Evolutionary conservation across 2,797 vertebrate genomes (phyloP), one percentile per base, ranked within the genome.

Genomic region (Bovichtus diacanthus): DNA sequence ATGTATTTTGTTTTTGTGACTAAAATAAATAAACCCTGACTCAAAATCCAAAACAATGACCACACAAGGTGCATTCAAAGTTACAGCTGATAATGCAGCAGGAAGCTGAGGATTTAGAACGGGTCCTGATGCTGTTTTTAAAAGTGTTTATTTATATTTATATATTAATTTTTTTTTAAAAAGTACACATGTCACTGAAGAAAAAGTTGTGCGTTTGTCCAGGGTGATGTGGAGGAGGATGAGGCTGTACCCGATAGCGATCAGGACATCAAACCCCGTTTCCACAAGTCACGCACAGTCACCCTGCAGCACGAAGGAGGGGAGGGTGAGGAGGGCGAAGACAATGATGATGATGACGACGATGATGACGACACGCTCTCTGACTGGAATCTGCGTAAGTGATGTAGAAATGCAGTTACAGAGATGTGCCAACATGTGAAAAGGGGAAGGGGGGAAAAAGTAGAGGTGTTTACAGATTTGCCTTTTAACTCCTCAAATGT

Each of bases 221-320:
- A 95, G 95, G 94, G 95, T 8, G 95, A 98, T 0, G 95, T 95
- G 70, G 97, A 98, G 78, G 97, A 98, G 74, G 97, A 98, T 0
- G 97, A 98, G 85, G 96, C 97, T 0, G 94, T 98, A 9, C 97
- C 97, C 0, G 97, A 98, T 88, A 98, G 96, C 0, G 97, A 98
- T 83, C 97, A 98, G 90, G 97, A 98, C 92, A 98, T 99, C 84
- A 98, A 98, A 64, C 98, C 98, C 0, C 97, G 98, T 6, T 99
- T 99, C 91, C 98, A 99, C 90, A 99, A 98, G 89, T 98, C 98
- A 0, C 97, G 98, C 64, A 99, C 97, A 0, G 97, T 99, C 82
- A 98, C 97, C 0, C 91, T 97, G 84, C 97, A 97, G 81, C 97
- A 98, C 0, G 97, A 97, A 84, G 97, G 97, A 0, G 95, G 95